These are phyloP conservation scores for Mercenaria mercenaria DNA, from an alignment of 1,140 invertebrate species.

Conservation along the genomic window DNA sequence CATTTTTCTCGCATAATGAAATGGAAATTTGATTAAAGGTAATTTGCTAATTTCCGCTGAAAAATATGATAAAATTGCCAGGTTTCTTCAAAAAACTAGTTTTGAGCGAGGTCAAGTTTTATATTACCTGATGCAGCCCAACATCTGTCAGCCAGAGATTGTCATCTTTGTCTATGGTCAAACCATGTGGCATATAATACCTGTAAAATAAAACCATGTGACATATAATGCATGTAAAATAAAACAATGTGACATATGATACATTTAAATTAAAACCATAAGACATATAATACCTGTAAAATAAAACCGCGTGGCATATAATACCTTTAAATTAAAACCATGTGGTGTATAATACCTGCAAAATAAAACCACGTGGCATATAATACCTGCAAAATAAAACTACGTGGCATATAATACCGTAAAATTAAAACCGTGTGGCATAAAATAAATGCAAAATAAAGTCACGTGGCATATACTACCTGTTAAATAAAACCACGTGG, in stretches of 20 bases:
- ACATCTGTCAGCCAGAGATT: slow-evolving; percentile 98
- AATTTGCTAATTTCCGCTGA: no score
- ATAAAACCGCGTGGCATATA: slow-evolving; percentile 54
- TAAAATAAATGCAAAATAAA: no score
- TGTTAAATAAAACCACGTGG: slow-evolving; percentile 86
- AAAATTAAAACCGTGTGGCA: no score
- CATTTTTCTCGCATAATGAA: no score
- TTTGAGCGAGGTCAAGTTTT: no score
- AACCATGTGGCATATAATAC: slow-evolving; percentile 98
- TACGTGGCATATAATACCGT: not conserved
- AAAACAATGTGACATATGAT: no score
- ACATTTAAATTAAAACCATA: no score
- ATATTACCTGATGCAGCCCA: slow-evolving; percentile 97
- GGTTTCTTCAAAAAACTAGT: no score
- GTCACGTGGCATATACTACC: slow-evolving; percentile 99
- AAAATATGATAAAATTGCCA: no score
- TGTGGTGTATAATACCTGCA: no score
- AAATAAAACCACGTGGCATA: slow-evolving; percentile 99
- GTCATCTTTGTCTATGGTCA: slow-evolving; percentile 94
- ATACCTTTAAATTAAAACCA: no score
- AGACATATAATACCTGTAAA: slow-evolving; percentile 95
- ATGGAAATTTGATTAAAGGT: no score
- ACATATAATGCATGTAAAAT: not conserved
- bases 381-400: slow-evolving; percentile 91
- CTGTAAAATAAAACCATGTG: slow-evolving; percentile 87